These are phyloP conservation scores for Catocala fraxini DNA, from an alignment of 2,888 invertebrate species.

Conservation along the genomic window DNA sequence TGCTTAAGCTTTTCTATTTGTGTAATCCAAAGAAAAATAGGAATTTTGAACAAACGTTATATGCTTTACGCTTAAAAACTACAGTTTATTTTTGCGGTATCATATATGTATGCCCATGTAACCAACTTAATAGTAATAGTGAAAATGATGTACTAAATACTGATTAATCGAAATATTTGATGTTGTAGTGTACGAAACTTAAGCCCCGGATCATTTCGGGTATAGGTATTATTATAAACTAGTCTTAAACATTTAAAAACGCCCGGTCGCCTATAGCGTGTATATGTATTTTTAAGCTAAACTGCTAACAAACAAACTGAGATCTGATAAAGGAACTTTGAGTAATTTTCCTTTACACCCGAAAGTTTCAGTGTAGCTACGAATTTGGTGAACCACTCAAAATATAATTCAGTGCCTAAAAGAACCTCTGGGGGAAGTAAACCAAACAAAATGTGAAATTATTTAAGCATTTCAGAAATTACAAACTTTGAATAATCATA, in stretches of 20 bases:
- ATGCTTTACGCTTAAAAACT: conserved; percentile 63
- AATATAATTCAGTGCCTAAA: conserved; percentile 74
- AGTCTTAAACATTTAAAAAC: conserved; percentile 66
- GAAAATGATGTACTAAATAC: conserved; percentile 60
- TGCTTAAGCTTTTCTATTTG: conserved; percentile 39
- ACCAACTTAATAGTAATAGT: conserved; percentile 70
- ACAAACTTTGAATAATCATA: conserved; percentile 71
- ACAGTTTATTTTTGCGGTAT: conserved; percentile 57
- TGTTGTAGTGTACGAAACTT: conserved; percentile 72
- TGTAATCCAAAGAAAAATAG: conserved; percentile 71
- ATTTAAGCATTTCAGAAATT: conserved; percentile 73
- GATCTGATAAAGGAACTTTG: conserved; percentile 52
- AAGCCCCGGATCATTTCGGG: conserved; percentile 67
- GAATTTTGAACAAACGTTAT: conserved; percentile 82
- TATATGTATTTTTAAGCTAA: conserved; percentile 54
- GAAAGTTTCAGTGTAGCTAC: conserved; percentile 53
- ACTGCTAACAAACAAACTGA: conserved; percentile 48
- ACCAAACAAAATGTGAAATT: conserved; percentile 68
- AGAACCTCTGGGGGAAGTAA: conserved; percentile 76
- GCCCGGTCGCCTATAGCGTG: conserved; percentile 56
- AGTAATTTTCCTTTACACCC: conserved; percentile 36
- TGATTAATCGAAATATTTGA: conserved; percentile 69
- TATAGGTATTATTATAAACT: conserved; percentile 74
- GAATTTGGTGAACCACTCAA: conserved; percentile 66
- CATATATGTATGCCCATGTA: conserved; percentile 66